Evolutionary conservation across 2,888 invertebrate genomes (phyloP).

Genomic region (Griposia aprilina): DNA sequence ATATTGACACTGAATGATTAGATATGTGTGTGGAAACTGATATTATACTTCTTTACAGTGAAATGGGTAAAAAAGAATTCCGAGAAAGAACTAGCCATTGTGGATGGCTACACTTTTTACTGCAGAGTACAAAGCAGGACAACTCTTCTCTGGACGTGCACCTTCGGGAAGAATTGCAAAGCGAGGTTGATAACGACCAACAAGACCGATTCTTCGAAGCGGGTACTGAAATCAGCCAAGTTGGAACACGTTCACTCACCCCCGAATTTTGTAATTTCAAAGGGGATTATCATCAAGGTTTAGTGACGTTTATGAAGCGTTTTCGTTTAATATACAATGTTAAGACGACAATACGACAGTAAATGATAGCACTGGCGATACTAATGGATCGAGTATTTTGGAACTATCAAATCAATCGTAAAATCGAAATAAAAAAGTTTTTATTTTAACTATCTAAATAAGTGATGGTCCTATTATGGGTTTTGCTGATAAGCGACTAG

Average conservation of each 20-base stretch:
- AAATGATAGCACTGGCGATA: neutral
- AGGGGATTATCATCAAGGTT: neutral
- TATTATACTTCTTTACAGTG: slow-evolving; percentile 8
- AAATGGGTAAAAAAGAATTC: slow-evolving; percentile 17
- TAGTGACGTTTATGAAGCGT: neutral
- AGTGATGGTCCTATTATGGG: neutral
- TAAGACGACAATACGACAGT: neutral
- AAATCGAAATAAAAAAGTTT: neutral
- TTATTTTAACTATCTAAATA: neutral
- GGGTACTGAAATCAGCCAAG: slow-evolving; percentile 36
- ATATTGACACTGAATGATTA: too few relatives aligned
- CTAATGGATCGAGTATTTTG: neutral
- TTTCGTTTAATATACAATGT: neutral
- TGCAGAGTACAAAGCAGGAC: slow-evolving; percentile 45
- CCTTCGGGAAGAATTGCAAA: slow-evolving; percentile 66
- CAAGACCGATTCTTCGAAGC: neutral
- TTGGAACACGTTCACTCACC: slow-evolving; percentile 21
- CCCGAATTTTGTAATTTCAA: neutral
- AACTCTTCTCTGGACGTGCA: slow-evolving; percentile 69
- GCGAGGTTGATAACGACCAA: slow-evolving; percentile 63
- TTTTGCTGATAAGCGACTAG: neutral
- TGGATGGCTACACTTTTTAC: slow-evolving; percentile 71
- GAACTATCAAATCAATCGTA: neutral
- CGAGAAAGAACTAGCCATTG: slow-evolving; percentile 66
- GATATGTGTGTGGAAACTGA: too few relatives aligned